phyloP scores from a whole-genome alignment of 1,140 invertebrate genomes.

The Drosophila kikkawai region DNA sequence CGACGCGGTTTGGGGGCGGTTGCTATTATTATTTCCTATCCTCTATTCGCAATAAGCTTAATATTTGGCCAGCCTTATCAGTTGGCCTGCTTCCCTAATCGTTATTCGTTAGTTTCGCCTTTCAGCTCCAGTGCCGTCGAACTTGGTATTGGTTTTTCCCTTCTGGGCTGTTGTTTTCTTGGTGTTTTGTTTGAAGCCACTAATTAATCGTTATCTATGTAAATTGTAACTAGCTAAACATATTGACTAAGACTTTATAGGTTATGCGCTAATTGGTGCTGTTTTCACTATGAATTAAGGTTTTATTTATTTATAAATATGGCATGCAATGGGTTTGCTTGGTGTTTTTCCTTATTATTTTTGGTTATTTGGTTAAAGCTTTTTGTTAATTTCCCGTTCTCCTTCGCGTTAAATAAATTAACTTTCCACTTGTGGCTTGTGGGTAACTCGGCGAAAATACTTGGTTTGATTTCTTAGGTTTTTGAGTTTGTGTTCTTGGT shows the following conservation, averaged over 20 bases:
- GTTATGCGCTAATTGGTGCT: slow-evolving; percentile 79
- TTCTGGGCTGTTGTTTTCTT: slow-evolving; percentile 56
- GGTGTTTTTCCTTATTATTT: slow-evolving; percentile 61
- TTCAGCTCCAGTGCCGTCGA: slow-evolving; percentile 48
- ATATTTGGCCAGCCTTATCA: slow-evolving; percentile 56
- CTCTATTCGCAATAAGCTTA: slow-evolving; percentile 69
- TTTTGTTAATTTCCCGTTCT: slow-evolving; percentile 42
- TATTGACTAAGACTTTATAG: slow-evolving; percentile 67
- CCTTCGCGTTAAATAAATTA: slow-evolving; percentile 19
- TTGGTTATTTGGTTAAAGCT: slow-evolving; percentile 49
- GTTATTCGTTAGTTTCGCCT: slow-evolving; percentile 71
- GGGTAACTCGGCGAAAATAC: slow-evolving; percentile 62
- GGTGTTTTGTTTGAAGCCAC: slow-evolving; percentile 81
- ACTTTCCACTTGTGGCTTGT: slow-evolving; percentile 23
- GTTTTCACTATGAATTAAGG: slow-evolving; percentile 62
- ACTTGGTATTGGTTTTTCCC: slow-evolving; percentile 65
- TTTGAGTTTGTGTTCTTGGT: slow-evolving; percentile 30
- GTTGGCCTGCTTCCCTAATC: slow-evolving; percentile 71
- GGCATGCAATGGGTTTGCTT: slow-evolving; percentile 49
- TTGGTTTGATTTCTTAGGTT: slow-evolving; percentile 62
- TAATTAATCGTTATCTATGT: slow-evolving; percentile 61
- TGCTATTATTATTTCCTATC: slow-evolving; percentile 68
- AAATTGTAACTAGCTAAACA: slow-evolving; percentile 80
- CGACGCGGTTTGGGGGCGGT: slow-evolving; percentile 30
- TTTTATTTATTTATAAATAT: slow-evolving; percentile 45